Conservation (phyloP, 2,888 invertebrate genomes). For the Andrena trimmerana region DNA sequence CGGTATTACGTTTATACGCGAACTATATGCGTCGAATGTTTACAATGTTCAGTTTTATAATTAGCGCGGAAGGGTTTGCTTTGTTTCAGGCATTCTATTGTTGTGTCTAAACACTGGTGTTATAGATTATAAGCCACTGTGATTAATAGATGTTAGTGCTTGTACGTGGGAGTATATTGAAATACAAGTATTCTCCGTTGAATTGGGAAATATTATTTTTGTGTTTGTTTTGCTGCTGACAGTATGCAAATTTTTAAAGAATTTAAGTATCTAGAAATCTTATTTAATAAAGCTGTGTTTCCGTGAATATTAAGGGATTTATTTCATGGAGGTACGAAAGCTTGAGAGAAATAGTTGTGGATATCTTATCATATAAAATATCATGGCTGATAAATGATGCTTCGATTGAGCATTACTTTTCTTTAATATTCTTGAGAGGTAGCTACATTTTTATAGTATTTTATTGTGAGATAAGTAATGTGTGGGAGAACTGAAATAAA, state of each 20-base stretch:
- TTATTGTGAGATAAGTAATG: background rate
- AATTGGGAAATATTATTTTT: constrained; percentile 4
- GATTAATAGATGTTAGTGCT: background rate
- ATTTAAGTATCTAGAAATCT: background rate
- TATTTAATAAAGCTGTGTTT: background rate
- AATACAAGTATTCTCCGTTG: background rate
- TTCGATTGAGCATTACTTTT: background rate
- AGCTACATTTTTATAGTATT: background rate
- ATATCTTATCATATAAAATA: background rate
- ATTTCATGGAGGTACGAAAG: background rate
- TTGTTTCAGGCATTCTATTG: background rate
- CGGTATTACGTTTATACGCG: background rate
- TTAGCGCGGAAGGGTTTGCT: background rate
- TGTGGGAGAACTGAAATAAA: constrained; percentile 13
- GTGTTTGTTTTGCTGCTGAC: background rate
- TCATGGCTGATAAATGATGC: background rate
- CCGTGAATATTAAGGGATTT: background rate
- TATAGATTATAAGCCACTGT: background rate
- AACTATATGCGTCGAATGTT: background rate
- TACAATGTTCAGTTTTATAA: background rate
- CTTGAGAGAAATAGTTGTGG: background rate
- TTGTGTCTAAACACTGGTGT: background rate
- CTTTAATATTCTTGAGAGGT: background rate
- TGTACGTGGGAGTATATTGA: background rate
- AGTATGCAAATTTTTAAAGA: background rate